phyloP scores from a whole-genome alignment of 2,888 invertebrate genomes.

The Leptura quadrifasciata region DNA sequence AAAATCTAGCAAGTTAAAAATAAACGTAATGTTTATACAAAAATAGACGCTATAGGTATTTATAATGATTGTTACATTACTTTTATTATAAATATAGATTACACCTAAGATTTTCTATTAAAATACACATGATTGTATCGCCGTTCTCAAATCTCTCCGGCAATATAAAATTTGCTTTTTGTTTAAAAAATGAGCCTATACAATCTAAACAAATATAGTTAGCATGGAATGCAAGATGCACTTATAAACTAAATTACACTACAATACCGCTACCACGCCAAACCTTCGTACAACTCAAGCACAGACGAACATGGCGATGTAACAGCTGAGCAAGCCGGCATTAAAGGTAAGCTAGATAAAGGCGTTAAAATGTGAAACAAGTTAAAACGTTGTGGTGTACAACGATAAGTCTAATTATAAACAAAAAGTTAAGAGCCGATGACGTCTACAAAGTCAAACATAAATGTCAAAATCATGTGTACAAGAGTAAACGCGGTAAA shows the following conservation, averaged over 20 bases:
- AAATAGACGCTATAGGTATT: neutral
- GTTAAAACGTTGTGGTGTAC: neutral
- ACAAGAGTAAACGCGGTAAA: constrained; percentile 63
- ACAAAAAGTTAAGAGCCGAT: constrained; percentile 40
- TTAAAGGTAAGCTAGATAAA: constrained; percentile 33
- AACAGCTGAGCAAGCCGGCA: constrained; percentile 62
- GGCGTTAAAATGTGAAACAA: constrained; percentile 11
- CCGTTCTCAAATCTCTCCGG: neutral
- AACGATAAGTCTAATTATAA: constrained; percentile 25
- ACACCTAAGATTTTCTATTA: neutral
- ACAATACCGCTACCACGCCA: constrained; percentile 21
- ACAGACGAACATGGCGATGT: constrained; percentile 62
- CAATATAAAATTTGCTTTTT: neutral
- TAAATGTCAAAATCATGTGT: constrained; percentile 72
- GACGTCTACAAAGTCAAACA: constrained; percentile 55
- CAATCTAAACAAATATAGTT: neutral
- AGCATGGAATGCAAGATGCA: constrained; percentile 27
- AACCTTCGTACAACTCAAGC: constrained; percentile 10
- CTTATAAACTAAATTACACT: constrained; percentile 29
- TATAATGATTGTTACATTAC: neutral
- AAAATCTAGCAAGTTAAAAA: neutral
- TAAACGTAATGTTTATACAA: neutral
- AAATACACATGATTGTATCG: neutral
- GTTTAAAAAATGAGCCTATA: neutral
- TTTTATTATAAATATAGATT: neutral